These are phyloP conservation scores for Eurois occulta DNA, from an alignment of 2,888 invertebrate species.

Conservation along the genomic window DNA sequence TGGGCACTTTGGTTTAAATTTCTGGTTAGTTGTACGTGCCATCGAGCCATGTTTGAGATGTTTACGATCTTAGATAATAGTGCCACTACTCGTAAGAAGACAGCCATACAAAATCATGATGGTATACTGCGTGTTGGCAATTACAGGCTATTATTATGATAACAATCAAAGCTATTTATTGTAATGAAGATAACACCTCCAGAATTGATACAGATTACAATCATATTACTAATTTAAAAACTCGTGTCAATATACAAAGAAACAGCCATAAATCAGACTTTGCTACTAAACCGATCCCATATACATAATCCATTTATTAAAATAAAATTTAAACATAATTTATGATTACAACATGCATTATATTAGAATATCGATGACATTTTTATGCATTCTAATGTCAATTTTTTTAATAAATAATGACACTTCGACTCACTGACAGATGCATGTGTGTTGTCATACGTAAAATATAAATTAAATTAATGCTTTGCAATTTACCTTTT, in stretches of 20 bases:
- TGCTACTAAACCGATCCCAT: constrained; percentile 10
- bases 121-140: background rate
- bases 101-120: background rate
- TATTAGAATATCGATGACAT: constrained; percentile 51
- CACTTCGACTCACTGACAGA: constrained; percentile 40
- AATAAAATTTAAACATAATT: constrained; percentile 38
- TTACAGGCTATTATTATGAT: background rate
- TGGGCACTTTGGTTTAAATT: background rate
- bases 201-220: constrained; percentile 10
- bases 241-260: constrained; percentile 17
- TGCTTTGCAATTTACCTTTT: constrained; percentile 23
- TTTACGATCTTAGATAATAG: background rate
- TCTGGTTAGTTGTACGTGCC: background rate
- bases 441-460: constrained; percentile 30
- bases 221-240: background rate
- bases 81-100: background rate
- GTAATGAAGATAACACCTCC: background rate
- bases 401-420: constrained; percentile 50
- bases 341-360: constrained; percentile 35
- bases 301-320: constrained; percentile 24
- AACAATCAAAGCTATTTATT: background rate
- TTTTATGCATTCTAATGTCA: constrained; percentile 44
- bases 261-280: constrained; percentile 20
- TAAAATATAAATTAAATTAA: constrained; percentile 30
- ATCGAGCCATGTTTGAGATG: too few relatives aligned